Conservation (phyloP, 2,888 invertebrate genomes). For the Parascotia fuliginaria region DNA sequence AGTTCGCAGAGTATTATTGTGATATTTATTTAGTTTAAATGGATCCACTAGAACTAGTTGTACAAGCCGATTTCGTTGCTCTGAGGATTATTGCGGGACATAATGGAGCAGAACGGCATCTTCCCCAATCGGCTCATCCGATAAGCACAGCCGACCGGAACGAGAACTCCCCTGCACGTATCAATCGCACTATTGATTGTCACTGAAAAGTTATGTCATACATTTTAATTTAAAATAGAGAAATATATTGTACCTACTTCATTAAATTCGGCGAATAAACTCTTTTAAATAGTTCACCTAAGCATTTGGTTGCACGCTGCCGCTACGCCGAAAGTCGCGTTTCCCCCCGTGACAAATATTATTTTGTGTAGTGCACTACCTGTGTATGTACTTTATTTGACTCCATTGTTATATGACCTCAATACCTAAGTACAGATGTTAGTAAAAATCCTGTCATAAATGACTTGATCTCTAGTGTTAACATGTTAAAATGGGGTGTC, state of each 20-base stretch:
- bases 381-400: no score
- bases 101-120: conserved; percentile 79
- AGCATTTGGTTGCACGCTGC: no score
- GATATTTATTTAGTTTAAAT: conserved; percentile 3
- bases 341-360: no score
- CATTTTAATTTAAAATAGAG: conserved; percentile 50
- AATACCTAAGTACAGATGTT: no score
- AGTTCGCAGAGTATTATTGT: background rate
- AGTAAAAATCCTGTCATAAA: no score
- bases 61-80: conserved; percentile 40
- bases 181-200: conserved; percentile 78
- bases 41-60: conserved; percentile 6
- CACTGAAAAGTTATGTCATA: conserved; percentile 56
- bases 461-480: no score
- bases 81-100: conserved; percentile 68
- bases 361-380: no score
- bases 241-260: background rate
- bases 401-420: no score
- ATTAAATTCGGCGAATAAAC: no score
- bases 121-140: conserved; percentile 77
- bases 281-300: no score
- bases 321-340: no score
- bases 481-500: no score
- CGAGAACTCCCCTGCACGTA: conserved; percentile 67
- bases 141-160: conserved; percentile 81